Conservation (phyloP, 2,113 vertebrate species). For the Petroica traversi region DNA sequence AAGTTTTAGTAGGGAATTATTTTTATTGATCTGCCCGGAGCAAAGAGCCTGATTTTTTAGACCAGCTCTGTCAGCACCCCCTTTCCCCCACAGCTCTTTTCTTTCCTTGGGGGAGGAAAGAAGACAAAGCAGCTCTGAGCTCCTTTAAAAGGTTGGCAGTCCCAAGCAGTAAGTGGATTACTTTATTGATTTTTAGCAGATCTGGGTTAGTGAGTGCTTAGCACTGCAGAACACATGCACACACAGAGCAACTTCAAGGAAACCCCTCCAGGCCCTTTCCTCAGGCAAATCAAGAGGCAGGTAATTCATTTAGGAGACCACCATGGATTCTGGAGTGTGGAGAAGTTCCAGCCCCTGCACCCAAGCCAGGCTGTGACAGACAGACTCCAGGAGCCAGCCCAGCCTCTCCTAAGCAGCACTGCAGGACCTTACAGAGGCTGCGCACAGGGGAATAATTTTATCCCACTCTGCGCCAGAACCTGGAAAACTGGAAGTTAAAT, state of each 20-base stretch:
- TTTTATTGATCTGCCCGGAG: slow-evolving; percentile 55
- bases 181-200: slow-evolving; percentile 68
- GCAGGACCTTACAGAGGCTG: background rate
- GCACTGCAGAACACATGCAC: background rate
- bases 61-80: background rate
- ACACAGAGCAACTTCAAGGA: background rate
- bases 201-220: slow-evolving; percentile 65
- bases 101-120: slow-evolving; percentile 16
- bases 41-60: slow-evolving; percentile 44
- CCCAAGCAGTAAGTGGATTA: slow-evolving; percentile 66
- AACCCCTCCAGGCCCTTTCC: background rate
- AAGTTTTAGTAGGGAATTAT: slow-evolving; percentile 59
- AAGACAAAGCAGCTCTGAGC: slow-evolving; percentile 55
- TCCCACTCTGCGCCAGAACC: background rate
- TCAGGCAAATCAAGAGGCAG: background rate
- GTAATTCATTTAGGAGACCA: background rate
- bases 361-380: background rate
- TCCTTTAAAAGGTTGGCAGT: slow-evolving; percentile 54
- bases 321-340: background rate
- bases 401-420: background rate
- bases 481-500: background rate
- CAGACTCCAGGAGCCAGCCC: background rate
- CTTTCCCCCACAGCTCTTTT: background rate
- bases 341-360: background rate
- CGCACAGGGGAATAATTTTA: too few species aligned